These are phyloP conservation scores for Nephotettix cincticeps DNA, from an alignment of 1,140 invertebrate species.

Conservation along the genomic window DNA sequence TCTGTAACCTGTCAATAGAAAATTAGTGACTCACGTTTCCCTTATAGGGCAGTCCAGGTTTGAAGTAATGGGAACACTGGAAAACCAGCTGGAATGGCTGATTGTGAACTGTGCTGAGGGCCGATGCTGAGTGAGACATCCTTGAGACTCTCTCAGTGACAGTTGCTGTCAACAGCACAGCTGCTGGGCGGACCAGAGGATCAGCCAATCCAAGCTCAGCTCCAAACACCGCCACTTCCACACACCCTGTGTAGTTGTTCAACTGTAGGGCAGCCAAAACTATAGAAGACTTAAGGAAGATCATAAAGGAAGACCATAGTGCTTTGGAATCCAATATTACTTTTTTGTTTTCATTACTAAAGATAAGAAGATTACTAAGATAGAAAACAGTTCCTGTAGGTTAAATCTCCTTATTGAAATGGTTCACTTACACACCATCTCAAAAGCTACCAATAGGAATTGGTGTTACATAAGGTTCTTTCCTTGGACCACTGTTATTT, in stretches of 20 bases:
- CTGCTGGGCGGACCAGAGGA: background rate
- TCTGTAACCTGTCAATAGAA: too few species aligned
- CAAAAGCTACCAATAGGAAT: too few species aligned
- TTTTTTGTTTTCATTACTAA: too few species aligned
- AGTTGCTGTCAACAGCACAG: slow-evolving; percentile 9
- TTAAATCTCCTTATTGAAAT: too few species aligned
- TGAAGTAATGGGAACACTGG: slow-evolving; percentile 24
- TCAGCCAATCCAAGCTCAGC: slow-evolving; percentile 20
- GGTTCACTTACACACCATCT: too few species aligned
- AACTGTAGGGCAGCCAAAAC: background rate
- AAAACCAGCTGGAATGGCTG: slow-evolving; percentile 18
- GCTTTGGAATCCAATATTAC: too few species aligned
- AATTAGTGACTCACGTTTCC: slow-evolving; percentile 21
- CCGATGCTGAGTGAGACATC: background rate
- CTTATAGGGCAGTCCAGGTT: slow-evolving; percentile 29
- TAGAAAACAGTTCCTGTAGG: too few species aligned
- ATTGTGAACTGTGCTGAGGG: background rate
- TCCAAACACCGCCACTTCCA: background rate
- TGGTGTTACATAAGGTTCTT: too few species aligned
- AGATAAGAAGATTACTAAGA: too few species aligned
- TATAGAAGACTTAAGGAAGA: too few species aligned
- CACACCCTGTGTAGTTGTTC: slow-evolving; percentile 11
- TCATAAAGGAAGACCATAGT: too few species aligned
- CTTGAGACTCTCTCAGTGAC: slow-evolving; percentile 3
- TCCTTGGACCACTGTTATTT: too few species aligned